Conservation (phyloP, 53 echinoderm and acorn worm species). For the Crossaster papposus region DNA sequence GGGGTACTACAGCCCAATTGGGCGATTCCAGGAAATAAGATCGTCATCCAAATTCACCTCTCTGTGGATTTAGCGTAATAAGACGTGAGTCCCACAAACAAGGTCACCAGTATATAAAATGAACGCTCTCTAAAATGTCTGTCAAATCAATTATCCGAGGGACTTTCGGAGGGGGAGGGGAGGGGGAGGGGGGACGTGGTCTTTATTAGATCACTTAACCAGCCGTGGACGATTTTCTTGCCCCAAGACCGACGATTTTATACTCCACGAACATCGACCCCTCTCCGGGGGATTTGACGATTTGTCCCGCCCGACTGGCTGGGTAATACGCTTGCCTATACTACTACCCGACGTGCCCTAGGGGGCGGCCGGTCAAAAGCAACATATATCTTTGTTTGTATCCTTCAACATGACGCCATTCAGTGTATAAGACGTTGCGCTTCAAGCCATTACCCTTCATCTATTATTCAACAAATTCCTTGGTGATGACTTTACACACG, state of each 20-base stretch:
- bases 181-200: neutral
- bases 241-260: neutral
- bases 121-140: neutral
- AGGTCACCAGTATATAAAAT: neutral
- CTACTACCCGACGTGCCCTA: constrained; percentile 1
- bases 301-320: constrained; percentile 25
- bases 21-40: too few species aligned
- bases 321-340: constrained; percentile 1
- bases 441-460: too few species aligned
- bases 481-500: too few species aligned
- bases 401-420: neutral
- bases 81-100: neutral
- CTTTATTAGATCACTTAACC: neutral
- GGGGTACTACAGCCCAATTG: too few species aligned
- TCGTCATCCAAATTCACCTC: too few species aligned
- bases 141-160: neutral
- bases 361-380: neutral
- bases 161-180: neutral
- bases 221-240: neutral
- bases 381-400: constrained; percentile 15
- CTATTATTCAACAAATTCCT: too few species aligned
- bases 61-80: neutral
- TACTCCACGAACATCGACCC: neutral
- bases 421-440: neutral
- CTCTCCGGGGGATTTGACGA: neutral